These are phyloP conservation scores for Tinea trinotella DNA, from an alignment of 2,888 invertebrate genomes.

Conservation along the genomic window DNA sequence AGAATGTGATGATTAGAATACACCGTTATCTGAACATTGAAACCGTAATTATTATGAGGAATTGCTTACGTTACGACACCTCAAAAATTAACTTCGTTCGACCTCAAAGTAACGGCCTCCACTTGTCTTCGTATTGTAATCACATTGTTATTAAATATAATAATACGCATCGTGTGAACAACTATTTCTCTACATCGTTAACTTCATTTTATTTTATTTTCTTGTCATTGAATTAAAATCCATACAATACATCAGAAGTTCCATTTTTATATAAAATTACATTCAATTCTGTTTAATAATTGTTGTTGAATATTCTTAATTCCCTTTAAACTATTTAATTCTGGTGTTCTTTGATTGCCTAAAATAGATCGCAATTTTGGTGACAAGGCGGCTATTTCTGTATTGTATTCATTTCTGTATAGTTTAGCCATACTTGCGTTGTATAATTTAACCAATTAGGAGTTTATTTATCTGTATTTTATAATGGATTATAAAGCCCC, in stretches of 20 bases:
- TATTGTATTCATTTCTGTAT: too few relatives aligned
- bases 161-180: slow-evolving; percentile 17
- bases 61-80: slow-evolving; percentile 6
- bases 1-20: slow-evolving; percentile 6
- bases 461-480: too few relatives aligned
- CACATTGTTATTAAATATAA: slow-evolving; percentile 16
- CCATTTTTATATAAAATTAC: not conserved
- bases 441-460: too few relatives aligned
- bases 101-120: slow-evolving; percentile 12
- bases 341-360: too few relatives aligned
- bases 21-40: slow-evolving; percentile 1
- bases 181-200: slow-evolving; percentile 16
- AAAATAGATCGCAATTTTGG: too few relatives aligned
- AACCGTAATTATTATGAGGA: slow-evolving; percentile 16
- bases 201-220: slow-evolving; percentile 11
- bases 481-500: too few relatives aligned
- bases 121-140: slow-evolving; percentile 12
- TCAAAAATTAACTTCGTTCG: slow-evolving; percentile 4
- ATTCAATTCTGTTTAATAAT: not conserved
- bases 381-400: too few relatives aligned
- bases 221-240: slow-evolving; percentile 6
- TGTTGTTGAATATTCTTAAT: not conserved
- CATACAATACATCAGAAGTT: not conserved
- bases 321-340: too few relatives aligned
- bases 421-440: too few relatives aligned